Conservation (phyloP, 2,113 vertebrate species). For the Cololabis saira region DNA sequence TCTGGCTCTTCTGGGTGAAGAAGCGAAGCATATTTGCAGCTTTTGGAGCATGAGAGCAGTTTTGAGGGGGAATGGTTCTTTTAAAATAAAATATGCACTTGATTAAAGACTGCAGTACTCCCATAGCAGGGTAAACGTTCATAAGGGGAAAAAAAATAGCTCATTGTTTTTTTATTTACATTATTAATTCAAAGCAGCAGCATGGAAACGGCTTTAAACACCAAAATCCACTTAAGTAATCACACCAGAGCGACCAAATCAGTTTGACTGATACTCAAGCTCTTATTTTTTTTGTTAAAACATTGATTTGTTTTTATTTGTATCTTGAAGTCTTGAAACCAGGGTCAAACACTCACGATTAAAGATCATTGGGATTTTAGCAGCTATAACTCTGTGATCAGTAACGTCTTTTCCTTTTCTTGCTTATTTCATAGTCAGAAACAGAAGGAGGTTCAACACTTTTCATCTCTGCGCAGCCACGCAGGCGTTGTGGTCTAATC, state of each 20-base stretch:
- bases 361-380: conserved; percentile 28
- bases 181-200: too few relatives aligned
- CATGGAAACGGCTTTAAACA: neutral
- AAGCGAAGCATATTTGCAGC: too few relatives aligned
- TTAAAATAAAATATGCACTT: too few relatives aligned
- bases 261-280: neutral
- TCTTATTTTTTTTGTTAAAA: neutral
- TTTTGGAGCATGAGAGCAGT: too few relatives aligned
- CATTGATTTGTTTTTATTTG: neutral
- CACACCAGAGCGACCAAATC: neutral
- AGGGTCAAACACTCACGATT: conserved; percentile 11
- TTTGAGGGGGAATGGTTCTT: too few relatives aligned
- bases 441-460: conserved; percentile 46
- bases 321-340: conserved; percentile 29
- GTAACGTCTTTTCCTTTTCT: conserved; percentile 26
- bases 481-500: conserved; percentile 66
- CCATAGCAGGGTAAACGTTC: too few relatives aligned
- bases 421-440: conserved; percentile 28
- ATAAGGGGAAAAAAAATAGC: too few relatives aligned
- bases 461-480: conserved; percentile 51
- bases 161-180: too few relatives aligned
- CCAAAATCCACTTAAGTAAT: neutral
- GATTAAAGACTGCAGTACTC: too few relatives aligned
- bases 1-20: too few relatives aligned
- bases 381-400: conserved; percentile 48